Conservation (phyloP, 2,797 vertebrate genomes). For the Syngnathus rostellatus region DNA sequence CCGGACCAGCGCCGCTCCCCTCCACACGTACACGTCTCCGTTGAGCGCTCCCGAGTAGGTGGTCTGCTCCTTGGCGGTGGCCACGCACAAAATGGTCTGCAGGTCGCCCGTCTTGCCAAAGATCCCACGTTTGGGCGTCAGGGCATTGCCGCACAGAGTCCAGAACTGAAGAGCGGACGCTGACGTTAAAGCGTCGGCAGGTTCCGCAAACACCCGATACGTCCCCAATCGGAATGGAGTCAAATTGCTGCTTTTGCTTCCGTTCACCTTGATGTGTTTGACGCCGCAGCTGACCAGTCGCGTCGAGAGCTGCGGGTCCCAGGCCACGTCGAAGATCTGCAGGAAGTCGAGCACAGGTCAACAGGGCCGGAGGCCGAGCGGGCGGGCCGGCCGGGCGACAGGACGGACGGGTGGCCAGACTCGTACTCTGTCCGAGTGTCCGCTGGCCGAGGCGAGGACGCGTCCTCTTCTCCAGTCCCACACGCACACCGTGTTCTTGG, state of each 20-base stretch:
- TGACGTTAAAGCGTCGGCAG: too few species aligned
- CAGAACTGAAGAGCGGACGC: conserved; percentile 76
- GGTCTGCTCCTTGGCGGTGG: conserved; percentile 85
- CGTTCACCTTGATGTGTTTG: conserved; percentile 94
- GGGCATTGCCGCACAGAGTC: conserved; percentile 86
- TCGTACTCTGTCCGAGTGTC: conserved; percentile 90
- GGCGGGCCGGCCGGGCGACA: neutral
- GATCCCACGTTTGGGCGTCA: conserved; percentile 88
- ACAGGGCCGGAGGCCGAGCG: neutral
- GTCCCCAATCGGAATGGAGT: too few species aligned
- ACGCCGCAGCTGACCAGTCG: conserved; percentile 92
- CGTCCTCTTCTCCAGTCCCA: conserved; percentile 96
- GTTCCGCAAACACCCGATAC: too few species aligned
- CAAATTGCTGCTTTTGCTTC: too few species aligned
- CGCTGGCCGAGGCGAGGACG: conserved; percentile 83
- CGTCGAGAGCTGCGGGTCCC: conserved; percentile 83
- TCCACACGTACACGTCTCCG: conserved; percentile 94
- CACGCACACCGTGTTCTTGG: conserved; percentile 91
- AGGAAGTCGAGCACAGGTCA: neutral
- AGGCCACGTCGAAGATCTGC: conserved; percentile 94
- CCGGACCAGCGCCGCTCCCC: conserved; percentile 77
- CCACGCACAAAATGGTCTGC: conserved; percentile 92
- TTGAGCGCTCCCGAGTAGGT: conserved; percentile 93
- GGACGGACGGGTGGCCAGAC: too few species aligned
- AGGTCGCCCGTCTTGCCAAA: conserved; percentile 93